Evolutionary conservation across 2,113 vertebrate species (phyloP).

Genomic region (Colinus virginianus): DNA sequence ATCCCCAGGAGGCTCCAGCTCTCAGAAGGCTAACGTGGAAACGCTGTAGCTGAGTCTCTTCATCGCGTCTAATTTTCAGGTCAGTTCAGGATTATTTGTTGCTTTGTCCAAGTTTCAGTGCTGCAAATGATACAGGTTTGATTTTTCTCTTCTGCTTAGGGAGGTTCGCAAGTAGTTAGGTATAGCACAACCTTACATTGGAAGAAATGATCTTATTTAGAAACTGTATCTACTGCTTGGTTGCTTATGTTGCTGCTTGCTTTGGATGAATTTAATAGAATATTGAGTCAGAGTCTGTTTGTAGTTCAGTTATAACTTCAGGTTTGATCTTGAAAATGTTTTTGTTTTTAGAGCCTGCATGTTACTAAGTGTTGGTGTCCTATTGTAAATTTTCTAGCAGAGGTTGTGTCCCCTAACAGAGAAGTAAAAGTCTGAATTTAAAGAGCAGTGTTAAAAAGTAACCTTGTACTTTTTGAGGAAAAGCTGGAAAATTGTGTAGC

Average conservation of each 20-base stretch:
- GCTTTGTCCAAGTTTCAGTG: background rate
- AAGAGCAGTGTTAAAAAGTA: background rate
- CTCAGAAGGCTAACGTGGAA: background rate
- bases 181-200: background rate
- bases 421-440: background rate
- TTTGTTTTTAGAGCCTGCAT: background rate
- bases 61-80: fast-evolving
- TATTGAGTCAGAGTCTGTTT: background rate
- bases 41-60: background rate
- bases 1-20: background rate
- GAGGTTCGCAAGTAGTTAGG: background rate
- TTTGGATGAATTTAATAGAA: background rate
- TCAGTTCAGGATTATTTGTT: background rate
- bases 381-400: background rate
- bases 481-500: background rate
- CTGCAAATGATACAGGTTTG: background rate
- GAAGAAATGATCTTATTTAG: background rate
- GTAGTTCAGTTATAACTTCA: background rate
- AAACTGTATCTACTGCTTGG: background rate
- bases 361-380: background rate
- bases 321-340: background rate
- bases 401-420: background rate
- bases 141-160: background rate
- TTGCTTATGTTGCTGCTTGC: background rate
- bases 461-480: background rate